Evolutionary conservation across 2,797 vertebrate genomes (phyloP).

Genomic region (Sebastes iracundus): DNA sequence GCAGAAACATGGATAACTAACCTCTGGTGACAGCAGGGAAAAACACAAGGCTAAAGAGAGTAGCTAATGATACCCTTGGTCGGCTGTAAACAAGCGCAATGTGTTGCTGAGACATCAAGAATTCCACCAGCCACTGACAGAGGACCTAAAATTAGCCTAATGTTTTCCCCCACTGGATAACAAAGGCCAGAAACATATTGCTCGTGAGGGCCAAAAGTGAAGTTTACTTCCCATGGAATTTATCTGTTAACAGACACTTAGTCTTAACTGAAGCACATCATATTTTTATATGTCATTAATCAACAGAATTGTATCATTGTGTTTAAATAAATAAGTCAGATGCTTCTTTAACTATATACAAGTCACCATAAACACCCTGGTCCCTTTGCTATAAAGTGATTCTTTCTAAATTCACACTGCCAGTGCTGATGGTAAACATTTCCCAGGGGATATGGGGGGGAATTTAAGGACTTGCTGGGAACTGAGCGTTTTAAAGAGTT

Average conservation of each 20-base stretch:
- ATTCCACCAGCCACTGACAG: constrained; percentile 71
- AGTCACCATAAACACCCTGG: background rate
- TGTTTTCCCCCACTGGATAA: constrained; percentile 66
- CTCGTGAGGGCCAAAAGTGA: constrained; percentile 2
- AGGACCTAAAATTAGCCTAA: constrained; percentile 72
- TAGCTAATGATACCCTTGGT: constrained; percentile 81
- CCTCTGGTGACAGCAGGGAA: constrained; percentile 61
- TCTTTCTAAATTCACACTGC: constrained; percentile 1
- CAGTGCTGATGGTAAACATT: constrained; percentile 18
- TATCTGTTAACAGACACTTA: background rate
- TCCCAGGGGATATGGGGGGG: constrained; percentile 5
- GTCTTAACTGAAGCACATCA: background rate
- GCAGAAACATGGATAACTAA: constrained; percentile 57
- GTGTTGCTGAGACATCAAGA: constrained; percentile 80
- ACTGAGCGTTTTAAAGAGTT: constrained; percentile 35
- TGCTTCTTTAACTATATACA: background rate
- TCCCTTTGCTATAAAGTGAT: background rate
- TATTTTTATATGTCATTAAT: background rate
- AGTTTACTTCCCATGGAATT: background rate
- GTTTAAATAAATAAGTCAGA: background rate
- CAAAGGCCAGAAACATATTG: constrained; percentile 56
- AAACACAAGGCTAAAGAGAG: constrained; percentile 75
- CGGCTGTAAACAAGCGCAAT: constrained; percentile 78
- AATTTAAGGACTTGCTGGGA: constrained; percentile 51
- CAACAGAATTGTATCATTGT: background rate